These are phyloP conservation scores for Saturnia japonica DNA, from an alignment of 2,888 invertebrate species.

Conservation along the genomic window DNA sequence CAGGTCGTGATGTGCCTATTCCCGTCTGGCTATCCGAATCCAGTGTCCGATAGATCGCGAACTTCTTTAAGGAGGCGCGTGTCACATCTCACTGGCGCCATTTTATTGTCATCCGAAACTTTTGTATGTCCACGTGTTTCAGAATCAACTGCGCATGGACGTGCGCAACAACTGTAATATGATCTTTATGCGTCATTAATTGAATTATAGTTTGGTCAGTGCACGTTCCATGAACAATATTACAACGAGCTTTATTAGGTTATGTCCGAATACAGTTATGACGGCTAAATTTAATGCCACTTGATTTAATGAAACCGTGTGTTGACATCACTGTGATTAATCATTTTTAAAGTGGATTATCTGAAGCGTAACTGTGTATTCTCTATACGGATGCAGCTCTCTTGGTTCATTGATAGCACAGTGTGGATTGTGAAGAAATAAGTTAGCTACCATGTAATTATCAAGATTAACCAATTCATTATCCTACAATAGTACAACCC, in stretches of 20 bases:
- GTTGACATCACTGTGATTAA: conserved; percentile 5
- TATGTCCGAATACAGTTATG: conserved; percentile 45
- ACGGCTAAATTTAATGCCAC: conserved; percentile 27
- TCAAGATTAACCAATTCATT: neutral
- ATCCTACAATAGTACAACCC: neutral
- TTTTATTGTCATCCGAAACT: conserved; percentile 29
- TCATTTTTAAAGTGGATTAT: neutral
- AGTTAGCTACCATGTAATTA: neutral
- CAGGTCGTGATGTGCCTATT: conserved; percentile 78
- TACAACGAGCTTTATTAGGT: conserved; percentile 43
- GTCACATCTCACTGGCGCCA: conserved; percentile 57
- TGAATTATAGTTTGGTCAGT: conserved; percentile 49
- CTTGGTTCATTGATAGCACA: neutral
- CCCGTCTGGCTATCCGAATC: conserved; percentile 74
- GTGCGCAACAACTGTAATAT: conserved; percentile 35
- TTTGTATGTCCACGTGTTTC: neutral
- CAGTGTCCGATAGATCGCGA: conserved; percentile 61
- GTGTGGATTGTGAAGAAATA: neutral
- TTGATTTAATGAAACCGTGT: neutral
- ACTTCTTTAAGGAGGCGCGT: conserved; percentile 47
- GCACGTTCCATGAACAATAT: conserved; percentile 42
- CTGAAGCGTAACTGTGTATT: neutral
- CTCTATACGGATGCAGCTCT: neutral
- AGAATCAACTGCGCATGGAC: neutral
- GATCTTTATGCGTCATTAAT: conserved; percentile 52